Evolutionary conservation across 2,797 vertebrate genomes (phyloP).

Genomic region (Enteromius fasciolatus): DNA sequence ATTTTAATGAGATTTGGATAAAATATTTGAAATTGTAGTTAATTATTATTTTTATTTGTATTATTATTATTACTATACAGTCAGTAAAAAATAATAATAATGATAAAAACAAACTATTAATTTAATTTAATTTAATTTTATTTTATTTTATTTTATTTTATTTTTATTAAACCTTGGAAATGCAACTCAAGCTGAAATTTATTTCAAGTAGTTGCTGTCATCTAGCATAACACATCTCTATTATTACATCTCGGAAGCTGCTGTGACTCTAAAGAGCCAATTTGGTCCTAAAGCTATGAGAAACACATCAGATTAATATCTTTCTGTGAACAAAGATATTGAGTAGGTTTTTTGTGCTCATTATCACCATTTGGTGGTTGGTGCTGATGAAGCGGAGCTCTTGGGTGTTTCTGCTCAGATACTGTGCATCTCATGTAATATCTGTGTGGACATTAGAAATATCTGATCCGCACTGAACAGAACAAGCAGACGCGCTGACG

Average conservation of each 20-base stretch:
- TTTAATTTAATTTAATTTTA: no score
- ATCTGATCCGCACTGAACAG: background rate
- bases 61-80: background rate
- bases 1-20: background rate
- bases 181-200: background rate
- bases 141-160: no score
- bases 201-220: background rate
- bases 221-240: background rate
- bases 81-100: background rate
- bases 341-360: background rate
- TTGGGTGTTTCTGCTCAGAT: background rate
- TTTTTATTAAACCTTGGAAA: background rate
- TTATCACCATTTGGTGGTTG: background rate
- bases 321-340: background rate
- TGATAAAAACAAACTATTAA: background rate
- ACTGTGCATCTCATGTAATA: background rate
- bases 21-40: background rate
- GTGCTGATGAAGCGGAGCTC: background rate
- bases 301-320: background rate
- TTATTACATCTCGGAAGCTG: no score
- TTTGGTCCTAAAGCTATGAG: background rate
- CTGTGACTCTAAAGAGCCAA: background rate
- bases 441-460: background rate
- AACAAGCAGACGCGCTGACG: constrained; percentile 49
- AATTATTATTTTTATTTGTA: background rate